Conservation (phyloP, 2,113 vertebrate species). For the Acanthochromis polyacanthus region DNA sequence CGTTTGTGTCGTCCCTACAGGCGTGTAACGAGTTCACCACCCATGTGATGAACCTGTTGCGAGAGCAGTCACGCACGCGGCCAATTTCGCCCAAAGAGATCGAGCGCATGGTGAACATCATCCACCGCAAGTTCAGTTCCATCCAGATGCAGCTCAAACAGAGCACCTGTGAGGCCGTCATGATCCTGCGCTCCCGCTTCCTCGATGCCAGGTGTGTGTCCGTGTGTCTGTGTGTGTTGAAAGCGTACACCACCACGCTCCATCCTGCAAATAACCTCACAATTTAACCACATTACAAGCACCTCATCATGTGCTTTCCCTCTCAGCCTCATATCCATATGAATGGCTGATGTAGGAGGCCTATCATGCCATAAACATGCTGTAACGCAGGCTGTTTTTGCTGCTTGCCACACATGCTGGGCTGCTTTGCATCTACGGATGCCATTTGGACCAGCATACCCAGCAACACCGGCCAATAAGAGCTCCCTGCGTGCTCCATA, state of each 20-base stretch:
- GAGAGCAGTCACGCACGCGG: conserved; percentile 96
- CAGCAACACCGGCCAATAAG: conserved; percentile 51
- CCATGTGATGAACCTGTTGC: conserved; percentile 98
- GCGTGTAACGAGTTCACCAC: conserved; percentile 99
- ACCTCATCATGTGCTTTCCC: conserved; percentile 25
- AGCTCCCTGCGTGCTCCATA: conserved; percentile 43
- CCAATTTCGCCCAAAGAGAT: conserved; percentile 99
- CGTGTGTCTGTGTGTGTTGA: not conserved
- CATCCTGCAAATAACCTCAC: conserved; percentile 22
- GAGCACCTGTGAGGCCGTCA: conserved; percentile 98
- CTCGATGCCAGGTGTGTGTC: conserved; percentile 93
- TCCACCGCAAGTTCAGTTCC: conserved; percentile 99
- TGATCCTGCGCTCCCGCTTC: conserved; percentile 98
- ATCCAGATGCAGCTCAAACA: conserved; percentile 99
- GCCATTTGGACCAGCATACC: conserved; percentile 60
- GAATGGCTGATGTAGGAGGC: conserved; percentile 64
- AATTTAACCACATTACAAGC: conserved; percentile 31
- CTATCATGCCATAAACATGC: conserved; percentile 48
- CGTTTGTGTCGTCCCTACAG: conserved; percentile 75
- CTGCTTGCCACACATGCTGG: conserved; percentile 35
- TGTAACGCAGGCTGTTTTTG: conserved; percentile 46
- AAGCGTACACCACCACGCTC: not conserved
- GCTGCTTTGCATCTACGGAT: conserved; percentile 40
- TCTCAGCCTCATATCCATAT: conserved; percentile 60
- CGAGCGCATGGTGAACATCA: conserved; percentile 98